Base-by-base conservation (phyloP, 2,797 vertebrate genomes). In the Ptychobarbus kaznakovi region DNA sequence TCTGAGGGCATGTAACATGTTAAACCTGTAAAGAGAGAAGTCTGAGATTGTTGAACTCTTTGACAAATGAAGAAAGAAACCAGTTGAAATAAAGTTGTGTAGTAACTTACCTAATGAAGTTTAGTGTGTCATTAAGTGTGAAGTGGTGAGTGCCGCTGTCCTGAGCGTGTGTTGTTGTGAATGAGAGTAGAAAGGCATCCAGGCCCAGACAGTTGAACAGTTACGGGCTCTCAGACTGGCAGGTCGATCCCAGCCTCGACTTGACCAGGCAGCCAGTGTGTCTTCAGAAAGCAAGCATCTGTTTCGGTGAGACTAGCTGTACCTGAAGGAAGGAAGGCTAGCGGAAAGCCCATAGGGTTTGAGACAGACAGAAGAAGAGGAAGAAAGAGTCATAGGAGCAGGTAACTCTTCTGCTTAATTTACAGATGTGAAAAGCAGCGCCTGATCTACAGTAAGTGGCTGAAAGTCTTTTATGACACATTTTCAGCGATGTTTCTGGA, bases 361-460 rank as follows among this genome's bases (percentile, higher is more conserved):
- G 94, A 94, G 95, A 93, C 92, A 96, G 95, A 95, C 94, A 95
- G 94, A 95, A 94, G 93, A 87, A 95, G 94, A 95, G 94, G 94
- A 94, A 93, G 92, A 92, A 96, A 93, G 83, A 58, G 81, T 90
- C 93, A 93, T 94, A 93, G 94, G 92, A 92, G 92, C 89, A 96
- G 97, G 96, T 97, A 97, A 98, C 96, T 93, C 92, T 94, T 96
- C 95, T 98, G 95, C 97, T 98, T 99, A 94, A 98, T 97, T 99
- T 98, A 94, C 97, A 99, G 98, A 97, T 98, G 95, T 95, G 96
- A 86, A 96, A 97, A 95, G 96, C 96, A 95, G 95, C 93, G 92
- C 93, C 85, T 84, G 85, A 38, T 95, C 93, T 95, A 96, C 93
- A 95, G 95, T 96, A 97, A 93, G 95, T 92, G 94, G 95, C 95